Evolutionary conservation across 2,888 invertebrate genomes (phyloP), one percentile per base, ranked within the genome.

Genomic region (Punctoribates punctum): DNA sequence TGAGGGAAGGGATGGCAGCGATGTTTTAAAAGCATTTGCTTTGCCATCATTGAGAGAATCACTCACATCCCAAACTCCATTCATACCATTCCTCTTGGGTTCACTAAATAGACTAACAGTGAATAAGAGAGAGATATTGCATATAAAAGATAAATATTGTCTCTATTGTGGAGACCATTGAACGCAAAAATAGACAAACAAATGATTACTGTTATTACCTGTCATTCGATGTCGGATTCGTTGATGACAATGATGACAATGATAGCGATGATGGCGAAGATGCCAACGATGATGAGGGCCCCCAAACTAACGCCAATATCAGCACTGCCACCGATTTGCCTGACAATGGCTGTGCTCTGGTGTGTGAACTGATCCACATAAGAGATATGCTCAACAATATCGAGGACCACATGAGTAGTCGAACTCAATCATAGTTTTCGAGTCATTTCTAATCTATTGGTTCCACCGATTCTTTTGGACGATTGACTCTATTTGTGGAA

Each of bases 161-260:
- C 65, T 65, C 13, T 65, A 29, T 65, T 65, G 25, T 65, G 29
- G 11, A 34, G 5, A 25, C 4, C 13, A 65, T 65, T 65, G 25
- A 29, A 17, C 15, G 34, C 25, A 20, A 11, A 65, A 65, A 65
- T 65, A 57, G 34, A 65, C 65, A 34, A 70, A 46, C 46, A 46
- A 46, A 67, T 29, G 42, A 46, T 70, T 70, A 70, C 42, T 70
- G 25, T 70, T 70, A 70, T 70, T 70, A 70, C 70, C 70, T 70
- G 70, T 70, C 70, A 70, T 70, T 70, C 38, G 70, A 42, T 20
- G 70, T 42, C 4, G 46, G 34, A 6, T 17, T 34, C 29, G 65
- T 42, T 38, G 67, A 38, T 60, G 60, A 60, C 25, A 25, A 60
- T 70, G 46, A 70, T 70, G 70, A 70, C 46, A 46, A 46, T 23